Conservation (phyloP, 1,140 invertebrate genomes). For the Polypedilum vanderplanki region DNA sequence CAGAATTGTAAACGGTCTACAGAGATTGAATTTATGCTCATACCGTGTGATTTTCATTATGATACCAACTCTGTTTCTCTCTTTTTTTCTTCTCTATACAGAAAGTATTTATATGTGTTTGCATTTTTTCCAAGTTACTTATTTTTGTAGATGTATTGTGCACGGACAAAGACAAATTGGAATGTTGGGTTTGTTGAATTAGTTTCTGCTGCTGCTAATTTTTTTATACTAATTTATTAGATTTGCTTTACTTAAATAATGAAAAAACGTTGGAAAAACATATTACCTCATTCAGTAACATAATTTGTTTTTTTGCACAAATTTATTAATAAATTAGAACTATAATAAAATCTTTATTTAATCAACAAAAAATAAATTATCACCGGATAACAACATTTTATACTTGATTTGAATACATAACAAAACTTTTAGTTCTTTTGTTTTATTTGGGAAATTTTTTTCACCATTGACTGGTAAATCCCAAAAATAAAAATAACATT, state of each 20-base stretch:
- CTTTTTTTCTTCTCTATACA: neutral
- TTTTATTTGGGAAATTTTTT: neutral
- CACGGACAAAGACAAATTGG: neutral
- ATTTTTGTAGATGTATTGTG: neutral
- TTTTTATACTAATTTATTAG: neutral
- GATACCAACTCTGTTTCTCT: neutral
- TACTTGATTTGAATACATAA: constrained; percentile 13
- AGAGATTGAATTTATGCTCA: neutral
- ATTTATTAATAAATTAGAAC: too few species aligned
- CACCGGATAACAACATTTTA: too few species aligned
- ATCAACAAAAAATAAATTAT: too few species aligned
- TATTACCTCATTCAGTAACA: too few species aligned
- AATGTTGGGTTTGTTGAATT: neutral
- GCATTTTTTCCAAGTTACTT: neutral
- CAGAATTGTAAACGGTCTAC: neutral
- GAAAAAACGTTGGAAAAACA: neutral
- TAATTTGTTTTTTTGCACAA: too few species aligned
- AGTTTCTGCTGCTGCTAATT: neutral
- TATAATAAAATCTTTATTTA: too few species aligned
- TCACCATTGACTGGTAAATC: neutral
- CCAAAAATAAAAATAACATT: neutral
- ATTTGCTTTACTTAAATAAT: neutral
- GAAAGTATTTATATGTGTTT: neutral
- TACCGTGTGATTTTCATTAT: neutral
- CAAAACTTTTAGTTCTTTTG: neutral